A percentile compares a stretch with the other conserved stretches of the same genome.
phyloP scores from a whole-genome alignment of 2,113 vertebrate species.

The Phalacrocorax carbo region DNA sequence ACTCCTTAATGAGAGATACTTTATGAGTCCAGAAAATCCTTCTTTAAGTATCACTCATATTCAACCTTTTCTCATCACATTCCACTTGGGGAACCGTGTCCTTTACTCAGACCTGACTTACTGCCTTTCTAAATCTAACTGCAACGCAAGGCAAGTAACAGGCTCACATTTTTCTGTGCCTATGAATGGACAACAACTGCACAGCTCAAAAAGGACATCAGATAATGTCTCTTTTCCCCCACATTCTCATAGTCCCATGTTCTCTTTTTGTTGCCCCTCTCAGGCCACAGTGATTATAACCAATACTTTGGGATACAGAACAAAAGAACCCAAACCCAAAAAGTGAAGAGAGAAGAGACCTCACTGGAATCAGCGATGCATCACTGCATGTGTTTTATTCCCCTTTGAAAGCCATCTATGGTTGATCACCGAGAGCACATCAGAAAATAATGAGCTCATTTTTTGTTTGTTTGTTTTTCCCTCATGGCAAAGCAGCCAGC shows the following conservation, averaged over 20 bases:
- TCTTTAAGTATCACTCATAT: not conserved
- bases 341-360: not conserved
- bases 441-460: conserved; percentile 17
- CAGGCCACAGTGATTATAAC: not conserved
- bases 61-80: not conserved
- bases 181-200: accelerated
- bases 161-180: accelerated
- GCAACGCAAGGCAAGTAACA: accelerated
- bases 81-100: not conserved
- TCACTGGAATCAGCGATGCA: not conserved
- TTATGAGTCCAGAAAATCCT: not conserved
- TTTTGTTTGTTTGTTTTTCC: conserved; percentile 1
- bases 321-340: not conserved
- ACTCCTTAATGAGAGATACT: not conserved
- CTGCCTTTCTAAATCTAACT: not conserved
- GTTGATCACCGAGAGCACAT: not conserved
- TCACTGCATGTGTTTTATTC: not conserved
- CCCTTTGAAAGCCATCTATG: not conserved
- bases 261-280: not conserved
- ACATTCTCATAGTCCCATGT: not conserved
- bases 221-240: no score
- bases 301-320: not conserved
- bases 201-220: not conserved
- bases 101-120: not conserved
- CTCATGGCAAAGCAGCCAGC: conserved; percentile 9